These are phyloP conservation scores for Plecotus auritus DNA, from an alignment of 2,113 vertebrate species.

Conservation along the genomic window DNA sequence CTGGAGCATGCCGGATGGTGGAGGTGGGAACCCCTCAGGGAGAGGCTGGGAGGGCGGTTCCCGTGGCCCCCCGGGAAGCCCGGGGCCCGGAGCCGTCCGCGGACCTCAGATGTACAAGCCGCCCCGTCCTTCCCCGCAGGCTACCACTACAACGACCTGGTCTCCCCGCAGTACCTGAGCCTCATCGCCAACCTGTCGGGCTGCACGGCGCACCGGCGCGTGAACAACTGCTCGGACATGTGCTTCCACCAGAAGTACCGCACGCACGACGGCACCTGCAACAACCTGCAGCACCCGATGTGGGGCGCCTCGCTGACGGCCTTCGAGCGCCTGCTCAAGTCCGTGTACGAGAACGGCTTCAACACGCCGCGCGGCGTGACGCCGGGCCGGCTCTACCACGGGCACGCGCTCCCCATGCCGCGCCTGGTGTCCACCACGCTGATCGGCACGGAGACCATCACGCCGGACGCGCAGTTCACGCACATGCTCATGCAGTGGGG, in stretches of 20 bases:
- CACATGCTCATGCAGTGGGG: constrained; percentile 99
- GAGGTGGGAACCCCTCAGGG: not conserved
- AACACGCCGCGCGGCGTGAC: constrained; percentile 92
- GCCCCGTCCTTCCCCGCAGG: constrained; percentile 78
- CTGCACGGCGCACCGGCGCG: constrained; percentile 93
- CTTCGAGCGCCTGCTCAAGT: constrained; percentile 94
- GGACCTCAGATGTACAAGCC: too few species aligned
- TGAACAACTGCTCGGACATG: constrained; percentile 98
- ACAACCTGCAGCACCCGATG: constrained; percentile 98
- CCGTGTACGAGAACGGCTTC: constrained; percentile 98
- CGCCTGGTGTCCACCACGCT: constrained; percentile 93
- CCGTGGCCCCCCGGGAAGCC: not conserved
- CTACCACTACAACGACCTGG: constrained; percentile 98
- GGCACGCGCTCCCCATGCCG: constrained; percentile 89
- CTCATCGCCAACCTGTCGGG: constrained; percentile 97
- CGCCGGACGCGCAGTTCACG: constrained; percentile 92
- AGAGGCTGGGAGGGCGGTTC: not conserved
- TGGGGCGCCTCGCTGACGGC: constrained; percentile 97
- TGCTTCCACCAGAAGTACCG: constrained; percentile 98
- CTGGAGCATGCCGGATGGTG: rapidly evolving
- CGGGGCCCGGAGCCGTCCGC: not conserved
- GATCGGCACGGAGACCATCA: constrained; percentile 93
- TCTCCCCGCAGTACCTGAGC: constrained; percentile 94
- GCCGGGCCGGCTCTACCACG: constrained; percentile 83
- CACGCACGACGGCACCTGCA: constrained; percentile 95